Base-by-base conservation (phyloP, 2,113 vertebrate species). In the Montifringilla adamsi region DNA sequence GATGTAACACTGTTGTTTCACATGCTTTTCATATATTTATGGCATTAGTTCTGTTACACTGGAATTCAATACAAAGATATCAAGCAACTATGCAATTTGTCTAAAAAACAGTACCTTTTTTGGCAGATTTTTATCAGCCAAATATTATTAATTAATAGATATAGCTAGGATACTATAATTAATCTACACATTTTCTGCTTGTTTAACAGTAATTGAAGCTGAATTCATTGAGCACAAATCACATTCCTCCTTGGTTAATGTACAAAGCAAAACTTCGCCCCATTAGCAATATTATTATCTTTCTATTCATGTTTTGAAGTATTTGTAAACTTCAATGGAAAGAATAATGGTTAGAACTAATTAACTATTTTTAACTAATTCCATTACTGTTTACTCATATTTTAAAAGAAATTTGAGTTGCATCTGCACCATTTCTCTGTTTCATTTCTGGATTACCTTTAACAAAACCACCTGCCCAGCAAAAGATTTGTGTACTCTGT, bases 381-480 rank as follows among this genome's bases (percentile, higher is more conserved):
- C 76, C 60, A 70, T 56, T 3, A 33, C 24, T 94, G 47, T 95
- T 92, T 92, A 73, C 15, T 81, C 33, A 72, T 63, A 77, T 81
- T 90, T 90, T 84, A 41, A 70, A 87, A 81, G 6, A 78, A 90
- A 74, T 84, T 50, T 53, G 27, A 76, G 43, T 75, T 72, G 47
- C 35, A 50, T 47, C 77, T 68, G 43, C 30, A 72, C 43, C 22
- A 59, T 31, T 80, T 91, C 50, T 62, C 12, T 89, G 26, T 94
- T 94, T 93, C 37, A 58, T 55, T 93, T 92, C 90, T 80, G 79
- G 75, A 88, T 91, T 93, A 88, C 16, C 35, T 69, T 92, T 59
- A 63, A 37, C 31, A 88, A 94, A 95, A 90, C 33, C 88, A 92
- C 64, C 86, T 90, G 60, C 76, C 49, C 69, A 78, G 35, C 9